Evolutionary conservation across 2,888 invertebrate species (phyloP).

Genomic region (Cataglyphis cursor): DNA sequence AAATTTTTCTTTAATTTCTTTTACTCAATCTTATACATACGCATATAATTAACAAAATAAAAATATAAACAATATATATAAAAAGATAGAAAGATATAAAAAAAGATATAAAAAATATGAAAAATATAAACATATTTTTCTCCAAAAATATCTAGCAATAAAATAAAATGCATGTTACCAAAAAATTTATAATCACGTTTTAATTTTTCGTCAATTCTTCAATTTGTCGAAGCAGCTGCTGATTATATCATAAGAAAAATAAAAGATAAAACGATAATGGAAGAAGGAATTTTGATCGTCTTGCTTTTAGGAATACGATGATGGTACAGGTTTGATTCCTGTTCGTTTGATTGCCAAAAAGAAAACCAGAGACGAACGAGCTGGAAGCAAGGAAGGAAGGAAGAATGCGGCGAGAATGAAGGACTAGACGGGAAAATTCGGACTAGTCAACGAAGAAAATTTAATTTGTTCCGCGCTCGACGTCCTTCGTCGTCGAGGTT

Average conservation of each 20-base stretch:
- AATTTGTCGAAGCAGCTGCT: constrained; percentile 5
- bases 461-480: constrained; percentile 60
- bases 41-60: not conserved
- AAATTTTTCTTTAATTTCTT: not conserved
- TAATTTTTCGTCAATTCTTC: constrained; percentile 11
- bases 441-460: constrained; percentile 62
- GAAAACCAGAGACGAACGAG: constrained; percentile 48
- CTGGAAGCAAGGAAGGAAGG: not conserved
- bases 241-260: not conserved
- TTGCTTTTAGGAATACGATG: constrained; percentile 21
- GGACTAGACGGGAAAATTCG: constrained; percentile 46
- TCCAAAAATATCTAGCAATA: not conserved
- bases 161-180: not conserved
- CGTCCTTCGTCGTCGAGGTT: constrained; percentile 24
- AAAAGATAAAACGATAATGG: constrained; percentile 13
- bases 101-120: not conserved
- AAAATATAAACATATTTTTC: not conserved
- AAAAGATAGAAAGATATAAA: not conserved
- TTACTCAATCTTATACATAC: not conserved
- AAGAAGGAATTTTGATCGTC: constrained; percentile 54
- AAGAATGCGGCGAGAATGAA: constrained; percentile 38
- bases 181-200: not conserved
- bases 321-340: constrained; percentile 50
- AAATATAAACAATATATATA: not conserved
- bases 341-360: constrained; percentile 73